Conservation (phyloP, 2,888 invertebrate species). For the Portevinia maculata region DNA sequence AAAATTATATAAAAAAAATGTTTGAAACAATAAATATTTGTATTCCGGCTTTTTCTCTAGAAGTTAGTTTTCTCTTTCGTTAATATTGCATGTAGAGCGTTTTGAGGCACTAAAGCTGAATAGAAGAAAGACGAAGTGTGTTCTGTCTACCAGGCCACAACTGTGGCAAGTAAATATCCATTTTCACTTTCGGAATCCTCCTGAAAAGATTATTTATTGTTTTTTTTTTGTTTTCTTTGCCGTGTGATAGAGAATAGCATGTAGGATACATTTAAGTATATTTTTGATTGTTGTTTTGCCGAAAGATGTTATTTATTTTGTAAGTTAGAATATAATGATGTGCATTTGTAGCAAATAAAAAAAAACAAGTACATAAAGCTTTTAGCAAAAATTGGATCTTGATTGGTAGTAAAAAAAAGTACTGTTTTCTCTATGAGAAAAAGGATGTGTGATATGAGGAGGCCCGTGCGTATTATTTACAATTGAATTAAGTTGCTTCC, state of each 20-base stretch:
- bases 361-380: slow-evolving; percentile 25
- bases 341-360: slow-evolving; percentile 46
- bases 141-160: slow-evolving; percentile 84
- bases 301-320: slow-evolving; percentile 43
- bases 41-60: slow-evolving; percentile 20
- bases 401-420: slow-evolving; percentile 3
- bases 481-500: neutral
- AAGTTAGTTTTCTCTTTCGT: slow-evolving; percentile 24
- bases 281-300: slow-evolving; percentile 37
- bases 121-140: slow-evolving; percentile 33
- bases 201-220: slow-evolving; percentile 83
- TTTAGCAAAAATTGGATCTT: neutral
- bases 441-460: slow-evolving; percentile 6
- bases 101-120: slow-evolving; percentile 43
- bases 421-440: neutral
- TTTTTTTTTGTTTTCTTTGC: slow-evolving; percentile 40
- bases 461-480: slow-evolving; percentile 14
- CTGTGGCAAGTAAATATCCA: slow-evolving; percentile 86
- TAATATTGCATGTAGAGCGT: slow-evolving; percentile 37
- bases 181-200: slow-evolving; percentile 87
- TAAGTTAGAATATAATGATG: slow-evolving; percentile 37
- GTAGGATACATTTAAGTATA: slow-evolving; percentile 32
- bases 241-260: slow-evolving; percentile 57
- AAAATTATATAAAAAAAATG: slow-evolving; percentile 21
- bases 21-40: slow-evolving; percentile 35